Percentiles rank a stretch among this genome's conserved stretches.
These are phyloP conservation scores for Callyntrura sp. DNA, from an alignment of 2,888 invertebrate species.

Conservation along the genomic window DNA sequence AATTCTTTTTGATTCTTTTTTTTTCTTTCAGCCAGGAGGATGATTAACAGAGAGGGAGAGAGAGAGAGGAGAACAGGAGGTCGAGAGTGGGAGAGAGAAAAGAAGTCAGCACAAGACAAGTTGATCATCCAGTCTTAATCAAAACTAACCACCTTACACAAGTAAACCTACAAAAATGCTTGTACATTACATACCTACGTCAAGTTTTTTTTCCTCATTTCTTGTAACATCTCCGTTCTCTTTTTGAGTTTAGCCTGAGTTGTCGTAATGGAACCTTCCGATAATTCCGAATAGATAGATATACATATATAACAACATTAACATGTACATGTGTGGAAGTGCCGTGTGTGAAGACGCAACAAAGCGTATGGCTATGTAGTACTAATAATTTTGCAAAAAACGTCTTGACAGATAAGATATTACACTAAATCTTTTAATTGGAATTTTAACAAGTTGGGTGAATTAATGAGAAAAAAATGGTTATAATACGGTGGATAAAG, in stretches of 20 bases:
- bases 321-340: no score
- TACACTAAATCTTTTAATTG: slow-evolving; percentile 61
- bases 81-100: neutral
- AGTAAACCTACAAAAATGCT: slow-evolving; percentile 5
- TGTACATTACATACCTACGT: slow-evolving; percentile 29
- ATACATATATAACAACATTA: no score
- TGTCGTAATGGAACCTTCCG: neutral
- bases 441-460: slow-evolving; percentile 60
- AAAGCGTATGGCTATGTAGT: slow-evolving; percentile 15
- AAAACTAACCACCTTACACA: slow-evolving; percentile 45
- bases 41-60: neutral
- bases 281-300: neutral
- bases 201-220: slow-evolving; percentile 23
- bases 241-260: neutral
- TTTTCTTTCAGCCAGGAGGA: neutral
- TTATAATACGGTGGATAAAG: slow-evolving; percentile 26
- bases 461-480: slow-evolving; percentile 54
- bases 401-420: slow-evolving; percentile 56
- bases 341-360: neutral
- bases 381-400: slow-evolving; percentile 55
- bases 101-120: slow-evolving; percentile 52
- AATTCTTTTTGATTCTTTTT: slow-evolving; percentile 43
- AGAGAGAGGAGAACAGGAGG: neutral
- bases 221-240: neutral
- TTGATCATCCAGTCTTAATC: slow-evolving; percentile 68